Evolutionary conservation across 1,140 invertebrate species (phyloP).

Genomic region (Drosophila bocqueti): DNA sequence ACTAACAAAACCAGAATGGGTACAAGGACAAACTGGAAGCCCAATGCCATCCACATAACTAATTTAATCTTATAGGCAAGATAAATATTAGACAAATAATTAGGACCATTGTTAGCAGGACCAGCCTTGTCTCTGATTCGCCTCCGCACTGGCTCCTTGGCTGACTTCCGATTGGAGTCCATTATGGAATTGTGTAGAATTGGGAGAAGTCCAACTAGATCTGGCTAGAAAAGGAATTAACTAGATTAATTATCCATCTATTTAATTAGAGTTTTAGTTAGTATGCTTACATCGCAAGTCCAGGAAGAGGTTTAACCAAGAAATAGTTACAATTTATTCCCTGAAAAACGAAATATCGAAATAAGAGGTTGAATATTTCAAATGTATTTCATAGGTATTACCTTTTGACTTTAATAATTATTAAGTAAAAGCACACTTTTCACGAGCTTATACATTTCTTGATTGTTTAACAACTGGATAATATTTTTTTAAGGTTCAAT

Average conservation of each 20-base stretch:
- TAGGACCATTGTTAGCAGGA: not conserved
- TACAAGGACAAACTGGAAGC: not conserved
- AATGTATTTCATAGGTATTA: not conserved
- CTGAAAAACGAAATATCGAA: not conserved
- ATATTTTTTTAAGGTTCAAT: not conserved
- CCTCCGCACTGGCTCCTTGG: not conserved
- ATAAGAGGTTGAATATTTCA: no score
- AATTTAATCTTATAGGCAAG: not conserved
- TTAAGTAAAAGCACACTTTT: not conserved
- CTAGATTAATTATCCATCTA: no score
- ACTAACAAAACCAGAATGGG: not conserved
- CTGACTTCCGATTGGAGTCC: not conserved
- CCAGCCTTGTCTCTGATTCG: not conserved
- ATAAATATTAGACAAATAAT: not conserved
- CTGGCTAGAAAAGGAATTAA: not conserved
- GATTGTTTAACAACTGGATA: not conserved
- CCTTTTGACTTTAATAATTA: not conserved
- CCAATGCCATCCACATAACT: not conserved
- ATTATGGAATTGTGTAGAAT: not conserved
- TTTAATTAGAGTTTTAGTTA: not conserved
- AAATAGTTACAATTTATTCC: not conserved
- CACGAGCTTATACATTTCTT: not conserved
- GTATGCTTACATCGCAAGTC: not conserved
- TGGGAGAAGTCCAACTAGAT: not conserved
- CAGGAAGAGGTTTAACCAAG: no score